Conservation (phyloP, 2,888 invertebrate genomes). For the Erebia aethiops region DNA sequence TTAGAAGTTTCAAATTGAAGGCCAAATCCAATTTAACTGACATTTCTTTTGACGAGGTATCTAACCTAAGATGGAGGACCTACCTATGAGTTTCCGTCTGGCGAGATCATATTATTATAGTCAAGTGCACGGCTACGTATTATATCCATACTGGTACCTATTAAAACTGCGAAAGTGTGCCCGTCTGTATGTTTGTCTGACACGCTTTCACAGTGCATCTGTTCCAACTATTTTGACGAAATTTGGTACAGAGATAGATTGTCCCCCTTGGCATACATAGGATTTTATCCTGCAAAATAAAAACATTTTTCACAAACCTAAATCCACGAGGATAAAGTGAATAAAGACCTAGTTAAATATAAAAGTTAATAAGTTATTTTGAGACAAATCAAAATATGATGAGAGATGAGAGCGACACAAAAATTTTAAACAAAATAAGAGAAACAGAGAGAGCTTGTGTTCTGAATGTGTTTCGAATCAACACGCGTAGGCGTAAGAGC, state of each 20-base stretch:
- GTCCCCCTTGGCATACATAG: too few species aligned
- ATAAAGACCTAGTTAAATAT: neutral
- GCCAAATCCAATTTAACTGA: constrained; percentile 17
- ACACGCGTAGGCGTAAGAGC: constrained; percentile 63
- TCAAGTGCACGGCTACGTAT: neutral
- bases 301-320: too few species aligned
- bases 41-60: constrained; percentile 1
- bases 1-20: constrained; percentile 24
- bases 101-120: neutral
- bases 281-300: too few species aligned
- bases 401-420: constrained; percentile 12
- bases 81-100: too few species aligned
- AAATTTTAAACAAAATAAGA: constrained; percentile 12
- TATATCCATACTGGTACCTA: neutral
- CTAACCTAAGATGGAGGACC: too few species aligned
- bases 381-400: constrained; percentile 18
- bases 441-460: constrained; percentile 32
- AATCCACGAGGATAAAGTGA: too few species aligned
- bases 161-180: neutral
- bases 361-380: neutral
- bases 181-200: neutral
- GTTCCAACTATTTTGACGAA: too few species aligned
- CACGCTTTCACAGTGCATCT: too few species aligned
- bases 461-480: constrained; percentile 36
- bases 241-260: too few species aligned